These are phyloP conservation scores for Premnoplex brunnescens DNA, from an alignment of 2,797 vertebrate genomes.

Conservation along the genomic window DNA sequence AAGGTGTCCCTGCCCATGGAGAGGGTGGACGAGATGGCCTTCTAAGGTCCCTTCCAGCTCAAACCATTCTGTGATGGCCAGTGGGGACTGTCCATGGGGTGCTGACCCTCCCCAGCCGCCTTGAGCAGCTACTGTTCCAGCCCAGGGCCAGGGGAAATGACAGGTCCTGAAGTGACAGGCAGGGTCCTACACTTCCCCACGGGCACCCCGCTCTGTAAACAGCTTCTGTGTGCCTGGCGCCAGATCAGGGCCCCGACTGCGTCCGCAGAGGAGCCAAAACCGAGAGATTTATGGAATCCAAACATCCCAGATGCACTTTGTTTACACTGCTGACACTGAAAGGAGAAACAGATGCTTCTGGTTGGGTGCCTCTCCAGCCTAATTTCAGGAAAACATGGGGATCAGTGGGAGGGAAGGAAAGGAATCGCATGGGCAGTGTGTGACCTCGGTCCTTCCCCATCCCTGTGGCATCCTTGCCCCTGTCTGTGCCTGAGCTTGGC, in stretches of 20 bases:
- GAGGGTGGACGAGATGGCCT: accelerated
- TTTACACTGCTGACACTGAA: background rate
- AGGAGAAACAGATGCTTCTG: conserved; percentile 34
- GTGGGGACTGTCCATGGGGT: accelerated
- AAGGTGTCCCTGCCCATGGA: background rate
- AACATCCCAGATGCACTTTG: background rate
- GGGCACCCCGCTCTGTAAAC: background rate
- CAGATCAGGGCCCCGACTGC: background rate
- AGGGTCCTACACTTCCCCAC: background rate
- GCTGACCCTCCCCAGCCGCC: background rate
- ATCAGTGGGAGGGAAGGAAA: background rate
- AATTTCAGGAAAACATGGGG: background rate
- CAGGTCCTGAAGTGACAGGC: background rate
- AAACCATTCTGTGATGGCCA: background rate
- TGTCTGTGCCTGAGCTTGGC: accelerated
- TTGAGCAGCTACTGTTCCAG: background rate
- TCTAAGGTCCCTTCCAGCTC: background rate
- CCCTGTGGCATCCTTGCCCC: background rate
- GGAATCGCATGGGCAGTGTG: accelerated
- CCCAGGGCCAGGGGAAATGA: background rate
- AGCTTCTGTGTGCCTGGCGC: conserved; percentile 8
- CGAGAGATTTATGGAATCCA: background rate
- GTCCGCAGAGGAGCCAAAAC: background rate
- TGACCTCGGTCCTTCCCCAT: background rate
- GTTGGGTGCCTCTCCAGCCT: background rate